Percentiles rank a stretch among this genome's conserved stretches.
Conservation (phyloP, 2,888 invertebrate genomes). For the Luffia ferchaultella region DNA sequence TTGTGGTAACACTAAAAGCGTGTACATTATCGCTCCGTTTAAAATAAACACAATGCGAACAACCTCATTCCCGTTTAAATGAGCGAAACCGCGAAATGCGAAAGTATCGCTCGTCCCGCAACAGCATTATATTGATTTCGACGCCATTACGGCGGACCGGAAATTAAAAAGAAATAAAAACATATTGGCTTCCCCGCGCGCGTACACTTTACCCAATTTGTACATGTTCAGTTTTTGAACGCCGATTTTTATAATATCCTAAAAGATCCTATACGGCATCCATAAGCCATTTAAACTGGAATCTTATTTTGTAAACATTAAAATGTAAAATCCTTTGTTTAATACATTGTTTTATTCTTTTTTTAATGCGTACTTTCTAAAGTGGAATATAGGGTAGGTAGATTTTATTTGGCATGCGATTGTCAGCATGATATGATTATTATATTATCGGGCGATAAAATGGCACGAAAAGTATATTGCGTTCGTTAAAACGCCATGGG, state of each 20-base stretch:
- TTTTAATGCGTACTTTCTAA: too few species aligned
- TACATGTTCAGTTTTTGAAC: conserved; percentile 54
- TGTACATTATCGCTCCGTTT: too few species aligned
- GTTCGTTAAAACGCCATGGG: conserved; percentile 45
- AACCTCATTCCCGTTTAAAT: conserved; percentile 45
- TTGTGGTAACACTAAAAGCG: too few species aligned
- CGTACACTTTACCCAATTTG: conserved; percentile 60
- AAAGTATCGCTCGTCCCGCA: conserved; percentile 49
- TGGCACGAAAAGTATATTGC: conserved; percentile 59
- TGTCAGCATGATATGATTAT: conserved; percentile 61
- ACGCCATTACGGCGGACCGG: conserved; percentile 63
- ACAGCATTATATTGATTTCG: conserved; percentile 63
- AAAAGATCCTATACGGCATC: conserved; percentile 24
- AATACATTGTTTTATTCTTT: too few species aligned
- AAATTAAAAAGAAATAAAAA: conserved; percentile 66
- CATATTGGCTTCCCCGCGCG: conserved; percentile 62
- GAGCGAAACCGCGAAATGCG: conserved; percentile 60
- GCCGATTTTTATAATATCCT: conserved; percentile 22
- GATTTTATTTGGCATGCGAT: conserved; percentile 62
- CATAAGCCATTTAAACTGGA: conserved; percentile 14
- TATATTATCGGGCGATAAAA: conserved; percentile 63
- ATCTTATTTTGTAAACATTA: too few species aligned
- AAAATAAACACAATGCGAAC: conserved; percentile 29
- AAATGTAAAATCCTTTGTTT: background rate
- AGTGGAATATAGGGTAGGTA: conserved; percentile 50